phyloP scores from a whole-genome alignment of 2,888 invertebrate species.

The Stenurella melanura region DNA sequence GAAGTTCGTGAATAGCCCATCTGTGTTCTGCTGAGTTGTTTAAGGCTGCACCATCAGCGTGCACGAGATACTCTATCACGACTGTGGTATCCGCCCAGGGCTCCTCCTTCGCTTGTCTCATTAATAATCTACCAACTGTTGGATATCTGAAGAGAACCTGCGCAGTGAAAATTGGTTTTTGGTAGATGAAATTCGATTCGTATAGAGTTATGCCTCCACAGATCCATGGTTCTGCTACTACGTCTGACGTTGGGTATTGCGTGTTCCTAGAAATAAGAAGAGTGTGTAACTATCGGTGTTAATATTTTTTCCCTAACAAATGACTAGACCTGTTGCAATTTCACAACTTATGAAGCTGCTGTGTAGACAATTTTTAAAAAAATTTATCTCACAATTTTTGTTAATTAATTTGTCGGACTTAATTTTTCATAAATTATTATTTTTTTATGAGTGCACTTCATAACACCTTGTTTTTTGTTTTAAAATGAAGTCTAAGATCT shows the following conservation, averaged over 20 bases:
- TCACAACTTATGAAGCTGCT: too few species aligned
- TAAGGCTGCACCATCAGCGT: conserved; percentile 88
- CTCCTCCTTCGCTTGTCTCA: conserved; percentile 86
- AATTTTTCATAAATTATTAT: too few species aligned
- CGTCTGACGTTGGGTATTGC: conserved; percentile 71
- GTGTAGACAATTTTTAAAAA: too few species aligned
- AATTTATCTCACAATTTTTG: too few species aligned
- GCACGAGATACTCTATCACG: conserved; percentile 88
- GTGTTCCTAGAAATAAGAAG: conserved; percentile 71
- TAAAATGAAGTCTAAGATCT: too few species aligned
- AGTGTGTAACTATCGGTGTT: too few species aligned
- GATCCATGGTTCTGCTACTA: conserved; percentile 75
- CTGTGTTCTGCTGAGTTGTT: conserved; percentile 85
- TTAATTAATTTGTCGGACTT: too few species aligned
- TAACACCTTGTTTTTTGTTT: too few species aligned
- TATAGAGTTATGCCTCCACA: conserved; percentile 82
- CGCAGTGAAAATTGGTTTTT: conserved; percentile 85
- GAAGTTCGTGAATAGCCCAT: conserved; percentile 88
- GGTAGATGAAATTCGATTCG: conserved; percentile 79
- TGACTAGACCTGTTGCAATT: too few species aligned
- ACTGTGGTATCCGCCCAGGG: conserved; percentile 91
- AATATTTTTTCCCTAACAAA: too few species aligned
- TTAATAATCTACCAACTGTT: conserved; percentile 87
- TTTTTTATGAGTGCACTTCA: too few species aligned
- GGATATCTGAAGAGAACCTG: conserved; percentile 87